These are phyloP conservation scores for Agriotes lineatus DNA, from an alignment of 2,888 invertebrate species.

Conservation along the genomic window DNA sequence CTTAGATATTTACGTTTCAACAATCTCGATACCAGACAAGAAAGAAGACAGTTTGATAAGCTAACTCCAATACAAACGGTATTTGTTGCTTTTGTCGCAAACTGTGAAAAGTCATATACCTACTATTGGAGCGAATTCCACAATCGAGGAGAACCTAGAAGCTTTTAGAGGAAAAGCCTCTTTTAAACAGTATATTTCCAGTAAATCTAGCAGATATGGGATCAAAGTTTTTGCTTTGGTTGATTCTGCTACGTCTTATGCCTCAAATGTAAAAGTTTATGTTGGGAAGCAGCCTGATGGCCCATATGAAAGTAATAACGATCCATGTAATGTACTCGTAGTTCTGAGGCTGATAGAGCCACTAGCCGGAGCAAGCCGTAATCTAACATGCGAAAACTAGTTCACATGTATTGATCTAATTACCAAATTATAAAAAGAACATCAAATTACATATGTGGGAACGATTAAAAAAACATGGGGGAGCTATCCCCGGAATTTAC, in stretches of 20 bases:
- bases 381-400: neutral
- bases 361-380: neutral
- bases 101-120: constrained; percentile 1
- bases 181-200: neutral
- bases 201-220: neutral
- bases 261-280: neutral
- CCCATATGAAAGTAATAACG: neutral
- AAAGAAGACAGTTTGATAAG: neutral
- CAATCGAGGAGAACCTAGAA: neutral
- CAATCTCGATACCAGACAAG: neutral
- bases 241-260: constrained; percentile 12
- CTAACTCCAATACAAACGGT: neutral
- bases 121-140: neutral
- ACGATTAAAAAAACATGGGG: neutral
- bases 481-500: neutral
- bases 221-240: constrained; percentile 1
- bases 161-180: neutral
- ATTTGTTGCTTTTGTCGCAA: neutral
- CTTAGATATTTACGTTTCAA: constrained; percentile 8
- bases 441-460: neutral
- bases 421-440: neutral
- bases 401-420: neutral
- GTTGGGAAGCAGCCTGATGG: neutral
- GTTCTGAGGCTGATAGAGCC: neutral
- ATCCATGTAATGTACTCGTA: neutral